A percentile compares a stretch with the other conserved stretches of the same genome.
Evolutionary conservation across 64 coral and sea anemone species (phyloP).

Genomic region (Pocillopora damicornis): DNA sequence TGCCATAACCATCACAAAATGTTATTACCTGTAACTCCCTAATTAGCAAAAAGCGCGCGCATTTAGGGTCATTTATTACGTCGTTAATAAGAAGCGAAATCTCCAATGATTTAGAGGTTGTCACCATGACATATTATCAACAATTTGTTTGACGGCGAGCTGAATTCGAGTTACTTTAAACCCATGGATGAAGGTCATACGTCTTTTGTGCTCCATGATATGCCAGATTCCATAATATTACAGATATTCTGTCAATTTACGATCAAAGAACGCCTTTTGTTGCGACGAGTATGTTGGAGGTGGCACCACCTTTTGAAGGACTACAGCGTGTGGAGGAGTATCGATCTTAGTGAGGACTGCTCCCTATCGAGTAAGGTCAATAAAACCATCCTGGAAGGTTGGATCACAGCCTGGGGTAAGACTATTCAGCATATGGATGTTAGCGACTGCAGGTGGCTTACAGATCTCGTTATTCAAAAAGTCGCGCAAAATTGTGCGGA

Average conservation of each 20-base stretch:
- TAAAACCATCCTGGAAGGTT: conserved; percentile 57
- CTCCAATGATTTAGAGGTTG: neutral
- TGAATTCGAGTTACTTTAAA: neutral
- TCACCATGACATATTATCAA: neutral
- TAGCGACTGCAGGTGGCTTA: conserved; percentile 68
- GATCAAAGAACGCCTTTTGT: conserved; percentile 33
- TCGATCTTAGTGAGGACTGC: conserved; percentile 53
- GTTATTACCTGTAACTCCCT: too few species aligned
- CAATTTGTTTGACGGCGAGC: neutral
- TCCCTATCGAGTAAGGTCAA: conserved; percentile 43
- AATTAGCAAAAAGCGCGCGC: neutral
- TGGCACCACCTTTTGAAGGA: conserved; percentile 62
- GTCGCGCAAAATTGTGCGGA: conserved; percentile 55
- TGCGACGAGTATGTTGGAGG: conserved; percentile 69
- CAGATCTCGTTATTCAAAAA: conserved; percentile 45
- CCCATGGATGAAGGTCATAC: neutral
- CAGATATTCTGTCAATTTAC: conserved; percentile 40
- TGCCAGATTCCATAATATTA: conserved; percentile 56
- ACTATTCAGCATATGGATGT: conserved; percentile 60
- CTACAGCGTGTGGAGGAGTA: conserved; percentile 68
- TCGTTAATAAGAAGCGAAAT: neutral
- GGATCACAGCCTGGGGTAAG: conserved; percentile 63
- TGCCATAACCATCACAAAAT: too few species aligned
- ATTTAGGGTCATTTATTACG: conserved; percentile 1
- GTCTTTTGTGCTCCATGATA: conserved; percentile 11